These are phyloP conservation scores for Napeogenes inachia DNA, from an alignment of 2,888 invertebrate species.

Conservation along the genomic window DNA sequence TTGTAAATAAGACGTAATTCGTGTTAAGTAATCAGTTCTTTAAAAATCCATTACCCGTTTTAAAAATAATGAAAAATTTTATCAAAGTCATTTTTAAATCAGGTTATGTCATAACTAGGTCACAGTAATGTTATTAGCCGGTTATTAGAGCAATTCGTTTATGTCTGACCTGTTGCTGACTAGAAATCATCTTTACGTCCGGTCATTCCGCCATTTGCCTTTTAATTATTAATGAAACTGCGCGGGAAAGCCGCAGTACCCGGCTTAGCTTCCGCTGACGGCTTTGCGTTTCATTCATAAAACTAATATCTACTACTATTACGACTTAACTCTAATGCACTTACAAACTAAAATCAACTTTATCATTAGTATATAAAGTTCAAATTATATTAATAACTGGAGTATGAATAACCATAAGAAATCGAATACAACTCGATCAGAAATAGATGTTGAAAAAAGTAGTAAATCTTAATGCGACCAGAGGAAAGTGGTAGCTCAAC, in stretches of 20 bases:
- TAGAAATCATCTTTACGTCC: conserved; percentile 75
- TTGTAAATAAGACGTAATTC: no score
- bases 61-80: no score
- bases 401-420: conserved; percentile 20
- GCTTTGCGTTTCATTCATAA: conserved; percentile 77
- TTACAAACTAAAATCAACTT: conserved; percentile 43
- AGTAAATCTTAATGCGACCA: conserved; percentile 58
- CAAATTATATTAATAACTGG: conserved; percentile 31
- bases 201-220: conserved; percentile 70
- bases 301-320: conserved; percentile 42
- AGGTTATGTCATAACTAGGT: conserved; percentile 13
- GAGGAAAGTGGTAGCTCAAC: conserved; percentile 71
- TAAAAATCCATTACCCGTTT: no score
- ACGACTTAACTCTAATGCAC: conserved; percentile 39
- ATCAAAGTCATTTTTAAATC: no score
- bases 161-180: conserved; percentile 48
- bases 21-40: no score
- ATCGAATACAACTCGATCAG: conserved; percentile 44
- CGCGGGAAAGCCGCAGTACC: conserved; percentile 73
- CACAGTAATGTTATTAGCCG: not conserved
- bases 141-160: conserved; percentile 42
- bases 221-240: conserved; percentile 78
- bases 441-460: conserved; percentile 71
- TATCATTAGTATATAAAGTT: conserved; percentile 39
- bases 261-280: conserved; percentile 73